Percentiles rank a stretch among this genome's conserved stretches.
phyloP scores from a whole-genome alignment of 2,113 vertebrate species.

The Alectura lathami region DNA sequence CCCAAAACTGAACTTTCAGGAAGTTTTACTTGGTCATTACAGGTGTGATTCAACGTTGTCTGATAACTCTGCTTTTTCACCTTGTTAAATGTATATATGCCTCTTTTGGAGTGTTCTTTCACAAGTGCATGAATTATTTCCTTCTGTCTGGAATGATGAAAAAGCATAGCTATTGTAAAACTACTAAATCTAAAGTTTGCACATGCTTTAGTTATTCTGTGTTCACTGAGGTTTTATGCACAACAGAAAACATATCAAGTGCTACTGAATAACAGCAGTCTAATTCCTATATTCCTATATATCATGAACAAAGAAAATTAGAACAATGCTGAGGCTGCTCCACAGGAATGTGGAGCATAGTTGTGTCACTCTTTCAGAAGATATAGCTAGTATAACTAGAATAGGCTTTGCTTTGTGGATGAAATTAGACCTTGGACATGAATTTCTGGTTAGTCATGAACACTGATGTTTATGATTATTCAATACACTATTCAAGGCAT shows the following conservation, averaged over 20 bases:
- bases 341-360: background rate
- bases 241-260: background rate
- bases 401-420: slow-evolving; percentile 49
- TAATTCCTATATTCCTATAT: slow-evolving; percentile 6
- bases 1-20: background rate
- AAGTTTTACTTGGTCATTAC: background rate
- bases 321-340: background rate
- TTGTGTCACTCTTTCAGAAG: slow-evolving; percentile 40
- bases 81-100: background rate
- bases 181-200: background rate
- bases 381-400: slow-evolving; percentile 31
- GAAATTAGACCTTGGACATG: slow-evolving; percentile 47
- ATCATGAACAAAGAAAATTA: slow-evolving; percentile 36
- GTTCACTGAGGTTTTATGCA: background rate
- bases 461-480: slow-evolving; percentile 47
- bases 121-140: background rate
- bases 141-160: background rate
- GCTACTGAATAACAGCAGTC: background rate
- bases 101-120: background rate
- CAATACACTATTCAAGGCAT: slow-evolving; percentile 37
- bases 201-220: background rate
- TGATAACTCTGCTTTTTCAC: background rate
- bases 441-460: slow-evolving; percentile 66
- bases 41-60: background rate
- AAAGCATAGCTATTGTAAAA: background rate